Percentiles rank a stretch among this genome's conserved stretches.
These are phyloP conservation scores for Acanthaster planci DNA, from an alignment of 35 echinoderm and acorn worm genomes.

Conservation along the genomic window DNA sequence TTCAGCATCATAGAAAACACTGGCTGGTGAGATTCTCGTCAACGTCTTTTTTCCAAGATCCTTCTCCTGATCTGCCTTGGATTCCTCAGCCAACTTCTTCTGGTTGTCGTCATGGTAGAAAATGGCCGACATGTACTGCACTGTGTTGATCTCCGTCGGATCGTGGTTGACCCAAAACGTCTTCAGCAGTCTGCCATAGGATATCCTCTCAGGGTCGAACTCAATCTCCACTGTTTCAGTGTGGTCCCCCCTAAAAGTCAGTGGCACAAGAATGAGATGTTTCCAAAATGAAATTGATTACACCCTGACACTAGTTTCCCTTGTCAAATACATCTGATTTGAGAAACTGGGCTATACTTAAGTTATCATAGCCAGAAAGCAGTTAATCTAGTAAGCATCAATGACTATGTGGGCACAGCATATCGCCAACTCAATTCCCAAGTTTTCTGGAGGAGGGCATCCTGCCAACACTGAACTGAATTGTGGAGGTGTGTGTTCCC, in stretches of 20 bases:
- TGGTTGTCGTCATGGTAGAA: conserved; percentile 73
- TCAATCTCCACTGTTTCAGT: conserved; percentile 83
- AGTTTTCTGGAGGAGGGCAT: too few relatives aligned
- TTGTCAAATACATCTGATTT: too few relatives aligned
- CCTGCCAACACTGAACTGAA: too few relatives aligned
- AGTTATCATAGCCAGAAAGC: too few relatives aligned
- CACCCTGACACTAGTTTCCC: too few relatives aligned
- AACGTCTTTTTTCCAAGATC: conserved; percentile 35
- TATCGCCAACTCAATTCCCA: too few relatives aligned
- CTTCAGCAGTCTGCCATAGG: conserved; percentile 43
- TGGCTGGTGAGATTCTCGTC: conserved; percentile 67
- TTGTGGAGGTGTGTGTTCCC: too few relatives aligned
- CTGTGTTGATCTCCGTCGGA: conserved; percentile 48
- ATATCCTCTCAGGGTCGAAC: conserved; percentile 64
- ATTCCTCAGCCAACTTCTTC: conserved; percentile 46
- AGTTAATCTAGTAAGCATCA: too few relatives aligned
- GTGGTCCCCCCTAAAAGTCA: conserved; percentile 66
- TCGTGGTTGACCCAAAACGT: conserved; percentile 77
- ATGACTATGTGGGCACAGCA: too few relatives aligned
- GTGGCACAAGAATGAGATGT: not conserved
- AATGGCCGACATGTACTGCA: conserved; percentile 87
- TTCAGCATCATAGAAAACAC: conserved; percentile 75
- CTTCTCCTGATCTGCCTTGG: conserved; percentile 40
- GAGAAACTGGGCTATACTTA: too few relatives aligned
- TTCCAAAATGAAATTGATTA: too few relatives aligned